These are phyloP conservation scores for Dicyrtoma fusca DNA, from an alignment of 2,888 invertebrate genomes.

Conservation along the genomic window DNA sequence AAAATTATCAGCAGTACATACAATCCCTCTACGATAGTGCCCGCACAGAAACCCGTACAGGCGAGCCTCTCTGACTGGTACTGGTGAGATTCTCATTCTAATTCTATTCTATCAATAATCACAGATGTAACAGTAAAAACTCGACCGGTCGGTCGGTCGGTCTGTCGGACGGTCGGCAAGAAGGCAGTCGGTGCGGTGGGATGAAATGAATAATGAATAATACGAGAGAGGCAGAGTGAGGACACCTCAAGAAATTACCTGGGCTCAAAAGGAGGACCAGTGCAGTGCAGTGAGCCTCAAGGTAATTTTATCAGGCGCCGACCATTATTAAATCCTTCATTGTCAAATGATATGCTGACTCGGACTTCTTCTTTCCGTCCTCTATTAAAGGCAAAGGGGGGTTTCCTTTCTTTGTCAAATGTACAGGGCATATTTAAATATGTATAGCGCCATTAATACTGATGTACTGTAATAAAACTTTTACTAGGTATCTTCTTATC, in stretches of 20 bases:
- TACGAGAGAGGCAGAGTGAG: constrained; percentile 5
- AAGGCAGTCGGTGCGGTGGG: constrained; percentile 1
- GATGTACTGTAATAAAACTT: too few species aligned
- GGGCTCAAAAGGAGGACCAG: constrained; percentile 11
- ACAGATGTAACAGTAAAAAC: background rate
- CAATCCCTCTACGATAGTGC: too few species aligned
- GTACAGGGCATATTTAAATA: too few species aligned
- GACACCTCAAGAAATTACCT: constrained; percentile 14
- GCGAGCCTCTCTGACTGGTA: too few species aligned
- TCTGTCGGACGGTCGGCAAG: too few species aligned
- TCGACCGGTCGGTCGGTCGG: too few species aligned
- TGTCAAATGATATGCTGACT: constrained; percentile 45
- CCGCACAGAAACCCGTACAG: too few species aligned
- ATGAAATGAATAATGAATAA: constrained; percentile 18
- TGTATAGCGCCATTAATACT: too few species aligned
- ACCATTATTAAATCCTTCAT: constrained; percentile 46
- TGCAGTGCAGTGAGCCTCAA: constrained; percentile 11
- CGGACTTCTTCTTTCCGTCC: constrained; percentile 19
- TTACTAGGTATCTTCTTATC: too few species aligned
- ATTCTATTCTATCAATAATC: constrained; percentile 12
- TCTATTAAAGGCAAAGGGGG: constrained; percentile 27
- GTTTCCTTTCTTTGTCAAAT: constrained; percentile 12
- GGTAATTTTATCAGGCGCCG: constrained; percentile 49
- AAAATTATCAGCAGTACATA: too few species aligned
- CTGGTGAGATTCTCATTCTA: background rate